Evolutionary conservation across 2,113 vertebrate genomes (phyloP).

Genomic region (Lepisosteus osseus): DNA sequence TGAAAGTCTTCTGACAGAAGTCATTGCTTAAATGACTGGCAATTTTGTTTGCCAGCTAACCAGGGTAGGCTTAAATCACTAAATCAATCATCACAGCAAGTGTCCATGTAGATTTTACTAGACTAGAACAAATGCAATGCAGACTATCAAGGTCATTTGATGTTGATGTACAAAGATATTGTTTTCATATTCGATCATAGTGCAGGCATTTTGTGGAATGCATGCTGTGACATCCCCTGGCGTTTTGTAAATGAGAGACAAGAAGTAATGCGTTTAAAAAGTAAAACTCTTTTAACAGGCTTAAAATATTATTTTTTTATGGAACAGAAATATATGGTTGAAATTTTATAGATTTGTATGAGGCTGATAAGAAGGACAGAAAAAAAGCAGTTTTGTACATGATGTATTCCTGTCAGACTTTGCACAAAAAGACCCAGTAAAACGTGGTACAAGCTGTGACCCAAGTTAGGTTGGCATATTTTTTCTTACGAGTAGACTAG

Average conservation of each 20-base stretch:
- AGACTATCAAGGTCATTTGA: conserved; percentile 53
- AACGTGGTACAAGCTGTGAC: no score
- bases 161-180: conserved; percentile 37
- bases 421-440: no score
- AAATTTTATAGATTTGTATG: not conserved
- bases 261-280: not conserved
- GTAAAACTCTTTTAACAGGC: conserved; percentile 2
- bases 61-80: conserved; percentile 54
- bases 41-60: conserved; percentile 66
- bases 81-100: conserved; percentile 73
- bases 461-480: no score
- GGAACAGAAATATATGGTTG: not conserved
- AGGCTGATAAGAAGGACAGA: not conserved
- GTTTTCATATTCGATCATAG: conserved; percentile 46
- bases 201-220: conserved; percentile 42
- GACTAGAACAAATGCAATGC: conserved; percentile 46
- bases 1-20: conserved; percentile 59
- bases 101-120: conserved; percentile 68
- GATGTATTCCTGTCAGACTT: no score
- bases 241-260: conserved; percentile 22
- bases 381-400: not conserved
- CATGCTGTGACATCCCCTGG: conserved; percentile 32
- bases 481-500: no score
- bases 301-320: not conserved
- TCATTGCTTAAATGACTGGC: conserved; percentile 74